Evolutionary conservation across 2,797 vertebrate genomes (phyloP), one percentile per base, ranked within the genome.

Genomic region (Myotis pilosus): DNA sequence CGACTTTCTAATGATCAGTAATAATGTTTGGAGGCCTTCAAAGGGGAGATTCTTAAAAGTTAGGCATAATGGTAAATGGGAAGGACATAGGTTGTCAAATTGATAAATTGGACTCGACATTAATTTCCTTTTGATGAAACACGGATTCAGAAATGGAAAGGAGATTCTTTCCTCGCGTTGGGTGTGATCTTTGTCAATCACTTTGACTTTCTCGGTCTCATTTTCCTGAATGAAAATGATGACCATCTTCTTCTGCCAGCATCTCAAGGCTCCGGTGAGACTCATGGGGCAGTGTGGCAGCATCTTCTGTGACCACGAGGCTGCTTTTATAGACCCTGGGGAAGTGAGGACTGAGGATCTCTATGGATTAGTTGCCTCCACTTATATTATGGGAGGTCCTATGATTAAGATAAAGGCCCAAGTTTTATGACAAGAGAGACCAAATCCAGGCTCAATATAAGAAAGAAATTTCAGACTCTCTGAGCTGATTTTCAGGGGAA

Each of bases 1-100:
- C 87, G 60, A 60, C 49, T 95, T 87, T 68, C 80, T 85, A 68
- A 92, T 94, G 86, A 92, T 95, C 66, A 72, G 78, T 88, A 92
- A 93, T 94, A 83, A 80, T 33, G 13, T 53, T 55, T 25, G 7
- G 20, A 51, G 51, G 51, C 55, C 68, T 94, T 86, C 79, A 62
- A 79, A 91, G 47, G 53, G 82, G 55, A 79, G 38, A 74, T 49
- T 87, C 72, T 95, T 78, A 66, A 47, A 89, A 93, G 47, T 79
- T 87, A n/a, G 64, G 53, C 68, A 33, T 41, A 41, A 23, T 44
- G 25, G 33, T 64, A 79, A 91, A 92, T 64, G 87, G 88, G 51
- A 85, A 89, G 44, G 36, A 81, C 72, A 28, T 17, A 51, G 28
- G 51, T 83, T 68, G 57, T 87, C 68, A 93, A 75, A 38, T 49